Evolutionary conservation across 2,113 vertebrate species (phyloP).

Genomic region (Ursus arctos): DNA sequence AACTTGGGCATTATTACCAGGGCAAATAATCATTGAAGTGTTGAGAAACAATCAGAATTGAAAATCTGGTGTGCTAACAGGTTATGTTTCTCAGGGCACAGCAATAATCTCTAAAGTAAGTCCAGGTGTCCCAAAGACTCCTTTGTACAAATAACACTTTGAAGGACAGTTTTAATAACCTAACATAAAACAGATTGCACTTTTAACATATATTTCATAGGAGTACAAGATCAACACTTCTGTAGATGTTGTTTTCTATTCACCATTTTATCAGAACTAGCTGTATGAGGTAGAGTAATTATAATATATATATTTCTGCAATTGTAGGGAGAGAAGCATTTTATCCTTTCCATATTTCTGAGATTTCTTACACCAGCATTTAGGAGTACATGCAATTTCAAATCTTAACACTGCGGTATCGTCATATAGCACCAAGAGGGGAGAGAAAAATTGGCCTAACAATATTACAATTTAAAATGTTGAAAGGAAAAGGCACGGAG

Average conservation of each 20-base stretch:
- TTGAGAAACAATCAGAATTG: neutral
- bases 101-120: neutral
- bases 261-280: neutral
- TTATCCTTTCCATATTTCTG: neutral
- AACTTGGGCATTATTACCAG: neutral
- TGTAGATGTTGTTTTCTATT: neutral
- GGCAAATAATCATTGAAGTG: neutral
- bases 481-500: neutral
- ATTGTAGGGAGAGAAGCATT: neutral
- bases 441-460: neutral
- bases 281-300: neutral
- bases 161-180: conserved; percentile 5
- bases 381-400: neutral
- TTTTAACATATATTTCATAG: neutral
- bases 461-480: neutral
- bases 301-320: neutral
- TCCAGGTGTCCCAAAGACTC: neutral
- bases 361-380: conserved; percentile 7
- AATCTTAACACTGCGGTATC: neutral
- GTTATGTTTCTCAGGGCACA: conserved; percentile 9
- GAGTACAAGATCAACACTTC: neutral
- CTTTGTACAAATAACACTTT: neutral
- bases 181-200: neutral
- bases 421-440: neutral
- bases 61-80: neutral